Evolutionary conservation across 2,797 vertebrate species (phyloP), one percentile per base, ranked within the genome.

Genomic region (Hippoglossus hippoglossus): DNA sequence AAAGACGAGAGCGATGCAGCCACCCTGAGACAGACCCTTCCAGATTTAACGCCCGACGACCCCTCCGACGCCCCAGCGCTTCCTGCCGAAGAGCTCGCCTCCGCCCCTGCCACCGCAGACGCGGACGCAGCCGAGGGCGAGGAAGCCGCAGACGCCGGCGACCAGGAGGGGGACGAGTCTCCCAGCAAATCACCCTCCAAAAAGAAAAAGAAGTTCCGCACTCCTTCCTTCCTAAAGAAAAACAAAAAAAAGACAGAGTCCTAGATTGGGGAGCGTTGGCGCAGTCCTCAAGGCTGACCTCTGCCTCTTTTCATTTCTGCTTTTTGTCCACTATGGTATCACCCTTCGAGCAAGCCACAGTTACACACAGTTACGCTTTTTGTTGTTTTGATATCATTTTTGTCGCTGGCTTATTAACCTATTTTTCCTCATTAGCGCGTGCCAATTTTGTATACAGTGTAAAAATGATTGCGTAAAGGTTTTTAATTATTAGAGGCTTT

Each of bases 191-290:
- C 98, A 31, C 98, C 98, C 12, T 99, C 98, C 3, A 99, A 99
- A 91, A 99, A 99, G 95, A 99, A 99, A 96, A 99, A 99, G 94
- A 99, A 99, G 88, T 99, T 99, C 91, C 98, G 98, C 82, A 99
- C 98, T 62, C 98, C 98, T 63, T 99, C 98, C 86, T 99, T 99
- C 93, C 92, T 99, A 72, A 99, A 98, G 96, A 99, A 99, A 93
- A 99, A 96, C 95, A 99, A 99, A 90, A 99, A 98, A 94, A 98
- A 97, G 95, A 93, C 95, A 13, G 98, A 99, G 58, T 93, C 96
- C 82, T 98, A 96, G 95, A 94, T 80, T 46, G 60, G 83, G 81
- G 72, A 71, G 53, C 44, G 71, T 73, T n/a, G 58, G 74, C 71
- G 71, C 11, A 52, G 77, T 82, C 80, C 87, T 85, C 64, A 46